These are phyloP conservation scores for Helicoverpa assulta DNA, from an alignment of 2,888 invertebrate species.

Conservation along the genomic window DNA sequence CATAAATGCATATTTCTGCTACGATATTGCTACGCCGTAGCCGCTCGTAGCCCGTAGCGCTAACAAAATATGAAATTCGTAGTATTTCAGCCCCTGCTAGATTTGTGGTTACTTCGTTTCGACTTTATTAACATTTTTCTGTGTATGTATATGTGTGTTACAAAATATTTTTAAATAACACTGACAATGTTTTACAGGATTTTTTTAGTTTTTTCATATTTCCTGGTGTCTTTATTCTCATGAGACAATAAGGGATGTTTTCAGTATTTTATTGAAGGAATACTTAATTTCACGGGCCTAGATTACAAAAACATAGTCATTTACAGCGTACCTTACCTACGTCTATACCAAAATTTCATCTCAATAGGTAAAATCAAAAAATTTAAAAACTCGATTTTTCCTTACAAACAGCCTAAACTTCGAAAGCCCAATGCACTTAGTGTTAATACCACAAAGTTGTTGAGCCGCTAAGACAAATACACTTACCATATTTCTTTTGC, in stretches of 20 bases:
- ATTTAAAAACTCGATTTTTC: too few relatives aligned
- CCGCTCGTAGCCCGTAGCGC: slow-evolving; percentile 52
- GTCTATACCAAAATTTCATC: too few relatives aligned
- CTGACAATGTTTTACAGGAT: not conserved
- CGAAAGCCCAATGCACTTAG: slow-evolving; percentile 29
- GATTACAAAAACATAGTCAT: too few relatives aligned
- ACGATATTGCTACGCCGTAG: slow-evolving; percentile 62
- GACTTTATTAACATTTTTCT: slow-evolving; percentile 1
- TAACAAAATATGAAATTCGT: slow-evolving; percentile 52
- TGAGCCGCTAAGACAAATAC: slow-evolving; percentile 22
- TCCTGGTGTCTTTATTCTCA: not conserved
- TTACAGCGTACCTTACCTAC: too few relatives aligned
- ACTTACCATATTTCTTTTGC: slow-evolving; percentile 24
- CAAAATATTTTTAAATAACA: not conserved
- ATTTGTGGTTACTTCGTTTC: slow-evolving; percentile 15
- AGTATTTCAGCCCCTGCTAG: slow-evolving; percentile 12
- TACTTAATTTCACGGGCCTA: too few relatives aligned
- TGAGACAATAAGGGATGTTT: not conserved
- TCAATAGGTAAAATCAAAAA: too few relatives aligned
- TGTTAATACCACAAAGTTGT: slow-evolving; percentile 12
- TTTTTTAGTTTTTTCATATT: not conserved
- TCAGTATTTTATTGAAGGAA: too few relatives aligned
- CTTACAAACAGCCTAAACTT: not conserved
- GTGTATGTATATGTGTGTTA: slow-evolving; percentile 15
- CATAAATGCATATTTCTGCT: slow-evolving; percentile 64